These are phyloP conservation scores for Lochmaea crataegi DNA, from an alignment of 2,888 invertebrate species.

Conservation along the genomic window DNA sequence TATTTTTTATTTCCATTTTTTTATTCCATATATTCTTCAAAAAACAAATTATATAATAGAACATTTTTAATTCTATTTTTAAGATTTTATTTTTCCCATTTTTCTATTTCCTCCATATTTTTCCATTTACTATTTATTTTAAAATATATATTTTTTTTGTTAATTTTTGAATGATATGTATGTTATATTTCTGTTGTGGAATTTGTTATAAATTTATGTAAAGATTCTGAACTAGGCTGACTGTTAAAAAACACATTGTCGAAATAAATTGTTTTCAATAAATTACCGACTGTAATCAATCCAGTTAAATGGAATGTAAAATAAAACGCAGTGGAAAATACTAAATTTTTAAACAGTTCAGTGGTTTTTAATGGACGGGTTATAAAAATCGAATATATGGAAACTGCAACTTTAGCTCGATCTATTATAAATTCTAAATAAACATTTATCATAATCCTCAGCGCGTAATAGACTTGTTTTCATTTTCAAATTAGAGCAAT, in stretches of 20 bases:
- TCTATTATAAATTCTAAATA: conserved; percentile 43
- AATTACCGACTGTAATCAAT: conserved; percentile 10
- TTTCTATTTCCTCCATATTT: too few relatives aligned
- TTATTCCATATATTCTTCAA: too few relatives aligned
- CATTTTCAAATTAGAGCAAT: background rate
- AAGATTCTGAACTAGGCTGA: background rate
- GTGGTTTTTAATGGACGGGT: conserved; percentile 24
- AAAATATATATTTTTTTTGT: too few relatives aligned
- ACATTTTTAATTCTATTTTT: too few relatives aligned
- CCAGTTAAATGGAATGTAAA: conserved; percentile 19
- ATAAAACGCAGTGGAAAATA: conserved; percentile 26
- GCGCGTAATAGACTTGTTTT: conserved; percentile 16
- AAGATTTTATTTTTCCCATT: too few relatives aligned
- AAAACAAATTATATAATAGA: too few relatives aligned
- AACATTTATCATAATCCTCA: conserved; percentile 39
- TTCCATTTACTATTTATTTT: too few relatives aligned
- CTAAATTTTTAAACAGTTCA: conserved; percentile 32
- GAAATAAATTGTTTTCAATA: conserved; percentile 21
- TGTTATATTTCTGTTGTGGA: too few relatives aligned
- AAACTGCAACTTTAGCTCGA: conserved; percentile 20
- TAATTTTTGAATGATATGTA: too few relatives aligned
- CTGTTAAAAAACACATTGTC: background rate
- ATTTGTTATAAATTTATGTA: too few relatives aligned
- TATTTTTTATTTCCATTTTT: too few relatives aligned
- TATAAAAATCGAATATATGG: conserved; percentile 15